Percentiles rank a stretch among this genome's conserved stretches.
These are phyloP conservation scores for Drosophila repleta DNA, from an alignment of 1,140 invertebrate genomes.

Conservation along the genomic window DNA sequence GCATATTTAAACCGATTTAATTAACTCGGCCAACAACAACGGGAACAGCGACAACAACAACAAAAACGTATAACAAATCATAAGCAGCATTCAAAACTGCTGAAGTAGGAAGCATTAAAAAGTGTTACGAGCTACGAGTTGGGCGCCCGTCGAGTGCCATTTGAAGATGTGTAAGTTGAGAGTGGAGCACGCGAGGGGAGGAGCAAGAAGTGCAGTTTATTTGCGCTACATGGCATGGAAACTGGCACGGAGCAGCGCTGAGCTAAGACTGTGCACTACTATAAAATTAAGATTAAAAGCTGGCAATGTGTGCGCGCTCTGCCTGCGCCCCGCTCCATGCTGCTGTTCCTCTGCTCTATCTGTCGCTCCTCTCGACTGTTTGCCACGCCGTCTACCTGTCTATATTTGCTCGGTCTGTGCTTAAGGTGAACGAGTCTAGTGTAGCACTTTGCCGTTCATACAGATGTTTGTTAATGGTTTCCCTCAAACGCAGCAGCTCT, in stretches of 20 bases:
- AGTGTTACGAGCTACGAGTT: slow-evolving; percentile 38
- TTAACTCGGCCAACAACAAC: slow-evolving; percentile 43
- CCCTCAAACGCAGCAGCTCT: slow-evolving; percentile 28
- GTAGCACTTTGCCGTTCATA: slow-evolving; percentile 47
- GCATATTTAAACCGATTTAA: slow-evolving; percentile 71
- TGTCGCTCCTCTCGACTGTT: too few relatives aligned
- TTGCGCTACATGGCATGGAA: background rate
- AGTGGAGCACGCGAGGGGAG: background rate
- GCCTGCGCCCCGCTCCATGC: background rate
- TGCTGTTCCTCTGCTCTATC: background rate
- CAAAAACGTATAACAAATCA: slow-evolving; percentile 23
- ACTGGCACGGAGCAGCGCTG: background rate
- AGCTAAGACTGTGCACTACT: slow-evolving; percentile 41
- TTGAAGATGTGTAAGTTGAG: slow-evolving; percentile 28
- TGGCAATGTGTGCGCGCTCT: slow-evolving; percentile 44
- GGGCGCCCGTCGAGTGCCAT: background rate
- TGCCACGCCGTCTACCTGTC: background rate
- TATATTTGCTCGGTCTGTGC: slow-evolving; percentile 44
- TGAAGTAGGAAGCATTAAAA: slow-evolving; percentile 55
- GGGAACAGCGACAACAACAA: slow-evolving; percentile 13
- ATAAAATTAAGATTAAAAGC: slow-evolving; percentile 81
- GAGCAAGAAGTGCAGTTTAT: slow-evolving; percentile 26
- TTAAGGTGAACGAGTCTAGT: slow-evolving; percentile 54
- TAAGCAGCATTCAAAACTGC: slow-evolving; percentile 35
- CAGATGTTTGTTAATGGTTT: slow-evolving; percentile 59